Base-by-base conservation (phyloP, 2,888 invertebrate genomes). In the Cheilosia variabilis region DNA sequence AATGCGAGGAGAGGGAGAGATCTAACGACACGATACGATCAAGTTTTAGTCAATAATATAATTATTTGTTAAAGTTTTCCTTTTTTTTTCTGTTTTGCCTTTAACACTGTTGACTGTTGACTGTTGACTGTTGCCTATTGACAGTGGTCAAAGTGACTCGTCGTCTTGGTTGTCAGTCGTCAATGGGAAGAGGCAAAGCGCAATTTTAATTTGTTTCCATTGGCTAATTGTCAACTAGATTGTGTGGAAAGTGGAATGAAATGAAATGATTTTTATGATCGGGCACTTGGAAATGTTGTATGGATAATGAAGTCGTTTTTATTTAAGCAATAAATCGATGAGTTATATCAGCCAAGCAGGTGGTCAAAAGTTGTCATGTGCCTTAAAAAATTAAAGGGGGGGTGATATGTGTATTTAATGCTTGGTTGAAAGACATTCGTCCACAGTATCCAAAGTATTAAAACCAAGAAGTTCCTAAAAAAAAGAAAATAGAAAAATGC, bases 91-190 rank as follows among this genome's bases (percentile, higher is more conserved):
- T 34, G 34, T 34, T 34, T 34, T 34, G 34, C 10, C 34, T 34
- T 47, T 47, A 31, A 19, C 57, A 43, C 47, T 62, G 47, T 63
- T 50, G 34, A 27, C 53, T 72, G 2, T 60, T 43, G 15, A 1
- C 5, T 31, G n/a, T 52, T 52, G n/a, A 43, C 47, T 62, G 47
- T 63, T 50, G 34, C 19, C 53, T 72, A 1, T 60, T 43, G 52
- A 37, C 24, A 52, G 34, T 37, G 63, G 15, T n/a, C n/a, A 45
- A 27, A 15, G 63, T 34, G 66, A 76, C 41, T 57, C 50, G 37
- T 75, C 9, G 34, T 24, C 22, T 15, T 37, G 58, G 4, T 69
- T 63, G 68, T 69, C 83, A 79, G 75, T 69, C 73, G 53, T 69
- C 53, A 22, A 24, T 52, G 24, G 22, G 17, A 62, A 55, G 53